Percentiles rank a stretch among this genome's conserved stretches.
phyloP scores from a whole-genome alignment of 2,113 vertebrate genomes.

The Cacatua alba region DNA sequence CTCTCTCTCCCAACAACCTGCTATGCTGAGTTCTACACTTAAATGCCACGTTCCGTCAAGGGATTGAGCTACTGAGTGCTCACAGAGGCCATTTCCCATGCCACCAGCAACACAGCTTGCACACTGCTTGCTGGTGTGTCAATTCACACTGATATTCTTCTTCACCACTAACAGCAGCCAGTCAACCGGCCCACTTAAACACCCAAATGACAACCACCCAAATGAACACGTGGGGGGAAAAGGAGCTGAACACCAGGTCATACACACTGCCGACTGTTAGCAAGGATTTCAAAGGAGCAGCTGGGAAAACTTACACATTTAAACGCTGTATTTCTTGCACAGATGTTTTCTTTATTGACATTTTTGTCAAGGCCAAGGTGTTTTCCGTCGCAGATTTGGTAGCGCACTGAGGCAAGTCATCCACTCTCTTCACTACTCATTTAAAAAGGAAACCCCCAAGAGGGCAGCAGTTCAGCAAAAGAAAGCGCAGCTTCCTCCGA shows the following conservation, averaged over 20 bases:
- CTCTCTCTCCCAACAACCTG: background rate
- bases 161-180: background rate
- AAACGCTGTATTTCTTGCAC: background rate
- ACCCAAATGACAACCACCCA: accelerated
- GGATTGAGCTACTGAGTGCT: background rate
- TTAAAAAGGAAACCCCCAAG: background rate
- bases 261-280: background rate
- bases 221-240: background rate
- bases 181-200: background rate
- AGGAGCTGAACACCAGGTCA: background rate
- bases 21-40: accelerated
- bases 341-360: accelerated
- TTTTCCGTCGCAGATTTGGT: background rate
- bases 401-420: background rate
- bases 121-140: background rate
- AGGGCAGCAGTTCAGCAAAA: background rate
- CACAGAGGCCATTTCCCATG: background rate
- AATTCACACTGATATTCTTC: background rate
- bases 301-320: background rate
- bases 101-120: background rate
- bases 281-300: background rate
- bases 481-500: background rate
- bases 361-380: background rate
- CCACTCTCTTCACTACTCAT: background rate
- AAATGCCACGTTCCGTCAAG: background rate